Conservation (phyloP, 2,888 invertebrate species). For the Anticlea derivata region DNA sequence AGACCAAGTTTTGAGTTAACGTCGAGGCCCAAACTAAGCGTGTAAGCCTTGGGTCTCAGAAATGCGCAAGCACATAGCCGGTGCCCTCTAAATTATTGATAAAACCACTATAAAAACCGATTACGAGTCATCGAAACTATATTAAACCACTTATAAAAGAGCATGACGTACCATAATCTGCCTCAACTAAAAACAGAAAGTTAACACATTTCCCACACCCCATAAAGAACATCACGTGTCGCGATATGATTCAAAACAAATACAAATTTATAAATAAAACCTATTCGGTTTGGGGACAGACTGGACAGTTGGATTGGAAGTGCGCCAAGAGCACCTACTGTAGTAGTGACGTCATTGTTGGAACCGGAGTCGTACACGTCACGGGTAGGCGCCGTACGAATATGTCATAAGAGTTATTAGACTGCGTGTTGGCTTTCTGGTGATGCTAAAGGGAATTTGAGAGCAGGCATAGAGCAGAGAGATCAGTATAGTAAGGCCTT, state of each 20-base stretch:
- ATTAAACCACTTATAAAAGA: conserved; percentile 1
- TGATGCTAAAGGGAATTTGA: too few relatives aligned
- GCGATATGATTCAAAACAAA: conserved; percentile 74
- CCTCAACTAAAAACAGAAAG: conserved; percentile 20
- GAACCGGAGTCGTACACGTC: conserved; percentile 31
- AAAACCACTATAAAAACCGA: conserved; percentile 5
- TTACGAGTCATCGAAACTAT: conserved; percentile 7
- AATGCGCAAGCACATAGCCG: too few relatives aligned
- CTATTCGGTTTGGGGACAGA: conserved; percentile 52
- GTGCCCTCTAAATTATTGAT: not conserved
- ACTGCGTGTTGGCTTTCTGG: not conserved
- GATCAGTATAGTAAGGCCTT: too few relatives aligned
- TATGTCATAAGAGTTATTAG: conserved; percentile 28
- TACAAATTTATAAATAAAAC: conserved; percentile 75
- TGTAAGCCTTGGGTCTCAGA: too few relatives aligned
- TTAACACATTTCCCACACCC: conserved; percentile 23
- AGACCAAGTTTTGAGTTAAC: too few relatives aligned
- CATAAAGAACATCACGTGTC: conserved; percentile 54
- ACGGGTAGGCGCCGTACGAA: conserved; percentile 31
- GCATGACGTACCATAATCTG: conserved; percentile 6
- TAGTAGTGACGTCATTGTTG: conserved; percentile 35
- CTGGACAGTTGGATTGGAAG: conserved; percentile 73
- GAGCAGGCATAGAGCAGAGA: too few relatives aligned
- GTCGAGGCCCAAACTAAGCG: too few relatives aligned
- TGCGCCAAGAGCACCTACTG: conserved; percentile 51